Percentiles rank a stretch among this genome's conserved stretches.
These are phyloP conservation scores for Epicampocera succincta DNA, from an alignment of 2,888 invertebrate species.

Conservation along the genomic window DNA sequence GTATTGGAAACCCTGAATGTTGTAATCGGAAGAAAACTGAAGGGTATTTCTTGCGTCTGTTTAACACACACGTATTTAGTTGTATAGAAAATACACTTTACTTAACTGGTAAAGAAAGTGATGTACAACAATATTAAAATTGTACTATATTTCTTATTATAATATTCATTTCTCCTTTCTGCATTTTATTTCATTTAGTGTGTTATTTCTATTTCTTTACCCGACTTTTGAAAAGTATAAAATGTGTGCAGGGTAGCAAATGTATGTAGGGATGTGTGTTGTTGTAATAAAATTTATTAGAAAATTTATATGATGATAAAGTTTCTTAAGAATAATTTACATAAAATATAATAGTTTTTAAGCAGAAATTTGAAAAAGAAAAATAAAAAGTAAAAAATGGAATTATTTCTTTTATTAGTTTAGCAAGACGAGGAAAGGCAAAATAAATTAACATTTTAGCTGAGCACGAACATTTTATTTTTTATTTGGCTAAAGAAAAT, in stretches of 20 bases:
- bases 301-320: conserved; percentile 68
- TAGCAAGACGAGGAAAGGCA: conserved; percentile 48
- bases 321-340: conserved; percentile 67
- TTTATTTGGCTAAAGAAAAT: conserved; percentile 20
- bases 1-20: conserved; percentile 6
- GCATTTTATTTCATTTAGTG: conserved; percentile 35
- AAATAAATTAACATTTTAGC: conserved; percentile 63
- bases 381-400: conserved; percentile 22
- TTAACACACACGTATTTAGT: not conserved
- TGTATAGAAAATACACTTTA: conserved; percentile 25
- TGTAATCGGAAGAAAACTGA: not conserved
- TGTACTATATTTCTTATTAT: conserved; percentile 63
- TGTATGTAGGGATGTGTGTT: conserved; percentile 5
- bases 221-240: conserved; percentile 15
- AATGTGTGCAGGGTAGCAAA: conserved; percentile 12
- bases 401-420: conserved; percentile 63
- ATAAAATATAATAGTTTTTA: conserved; percentile 69
- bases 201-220: conserved; percentile 37
- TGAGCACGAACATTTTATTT: conserved; percentile 49
- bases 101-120: conserved; percentile 45
- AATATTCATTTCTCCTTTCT: conserved; percentile 42
- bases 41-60: not conserved
- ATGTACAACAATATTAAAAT: conserved; percentile 66
- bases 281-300: conserved; percentile 67
- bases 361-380: conserved; percentile 48